These are phyloP conservation scores for Muraenolepis orangiensis DNA, from an alignment of 2,797 vertebrate genomes.

Conservation along the genomic window DNA sequence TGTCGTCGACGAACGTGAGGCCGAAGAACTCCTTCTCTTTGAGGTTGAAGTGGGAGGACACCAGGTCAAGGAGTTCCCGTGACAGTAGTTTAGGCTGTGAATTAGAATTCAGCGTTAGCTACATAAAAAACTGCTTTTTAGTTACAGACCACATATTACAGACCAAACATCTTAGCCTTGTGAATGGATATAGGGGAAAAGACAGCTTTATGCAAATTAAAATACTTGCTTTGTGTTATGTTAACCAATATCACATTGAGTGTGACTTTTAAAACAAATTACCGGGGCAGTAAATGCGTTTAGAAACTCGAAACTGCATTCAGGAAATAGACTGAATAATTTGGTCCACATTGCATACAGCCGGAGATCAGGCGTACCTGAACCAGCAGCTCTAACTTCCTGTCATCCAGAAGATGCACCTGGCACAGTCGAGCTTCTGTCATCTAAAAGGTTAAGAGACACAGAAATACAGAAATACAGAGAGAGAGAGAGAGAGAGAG, in stretches of 20 bases:
- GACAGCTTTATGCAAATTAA: not conserved
- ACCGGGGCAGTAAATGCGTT: not conserved
- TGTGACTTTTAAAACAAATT: not conserved
- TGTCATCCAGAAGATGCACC: slow-evolving; percentile 93
- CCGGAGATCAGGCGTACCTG: slow-evolving; percentile 82
- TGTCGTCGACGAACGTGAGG: slow-evolving; percentile 90
- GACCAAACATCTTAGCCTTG: not conserved
- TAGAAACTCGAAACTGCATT: not conserved
- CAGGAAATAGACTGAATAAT: not conserved
- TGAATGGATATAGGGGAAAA: not conserved
- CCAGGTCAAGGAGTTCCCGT: slow-evolving; percentile 92
- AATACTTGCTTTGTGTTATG: not conserved
- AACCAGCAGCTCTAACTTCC: slow-evolving; percentile 96
- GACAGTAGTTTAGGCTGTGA: slow-evolving; percentile 94
- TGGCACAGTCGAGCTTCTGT: slow-evolving; percentile 94
- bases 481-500: not conserved
- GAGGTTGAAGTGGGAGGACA: slow-evolving; percentile 97
- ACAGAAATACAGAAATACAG: slow-evolving; percentile 29
- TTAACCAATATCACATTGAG: not conserved
- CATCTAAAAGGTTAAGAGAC: slow-evolving; percentile 79
- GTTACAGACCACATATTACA: not conserved
- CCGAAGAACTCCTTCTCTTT: slow-evolving; percentile 99
- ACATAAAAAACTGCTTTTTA: not conserved
- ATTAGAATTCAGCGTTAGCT: slow-evolving; percentile 21
- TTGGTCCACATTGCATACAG: not conserved